A percentile compares a stretch with the other conserved stretches of the same genome.
These are phyloP conservation scores for Apamea epomidion DNA, from an alignment of 2,888 invertebrate genomes.

Conservation along the genomic window DNA sequence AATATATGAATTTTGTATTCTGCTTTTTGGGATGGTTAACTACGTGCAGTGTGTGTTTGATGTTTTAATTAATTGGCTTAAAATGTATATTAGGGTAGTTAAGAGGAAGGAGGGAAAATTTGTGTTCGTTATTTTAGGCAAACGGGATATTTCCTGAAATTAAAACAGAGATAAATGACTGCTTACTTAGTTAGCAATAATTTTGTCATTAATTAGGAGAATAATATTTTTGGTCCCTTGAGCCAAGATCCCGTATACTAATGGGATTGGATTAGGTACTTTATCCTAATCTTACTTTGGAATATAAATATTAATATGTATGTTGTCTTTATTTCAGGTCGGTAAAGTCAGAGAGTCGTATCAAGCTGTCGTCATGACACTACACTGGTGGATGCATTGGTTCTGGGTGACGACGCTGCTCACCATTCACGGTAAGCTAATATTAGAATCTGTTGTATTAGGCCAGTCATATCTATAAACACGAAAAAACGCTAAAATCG, in stretches of 20 bases:
- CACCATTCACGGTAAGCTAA: conserved; percentile 80
- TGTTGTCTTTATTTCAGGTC: conserved; percentile 71
- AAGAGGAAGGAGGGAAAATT: not conserved
- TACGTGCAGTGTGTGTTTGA: not conserved
- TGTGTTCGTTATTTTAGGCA: not conserved
- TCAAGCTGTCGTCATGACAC: conserved; percentile 93
- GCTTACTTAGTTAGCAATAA: not conserved
- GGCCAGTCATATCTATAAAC: too few relatives aligned
- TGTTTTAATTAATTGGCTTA: conserved; percentile 15
- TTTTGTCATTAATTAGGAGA: not conserved
- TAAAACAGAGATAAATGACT: not conserved
- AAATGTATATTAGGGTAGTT: conserved; percentile 3
- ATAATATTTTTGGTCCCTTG: not conserved
- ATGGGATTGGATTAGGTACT: not conserved
- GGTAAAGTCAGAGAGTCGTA: conserved; percentile 61
- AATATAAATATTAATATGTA: not conserved
- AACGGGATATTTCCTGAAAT: not conserved
- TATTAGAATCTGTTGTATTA: not conserved
- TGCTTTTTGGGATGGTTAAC: conserved; percentile 8
- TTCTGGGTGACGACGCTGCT: conserved; percentile 94
- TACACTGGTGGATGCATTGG: conserved; percentile 97
- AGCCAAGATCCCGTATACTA: not conserved
- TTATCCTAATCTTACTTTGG: too few relatives aligned
- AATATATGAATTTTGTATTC: conserved; percentile 10
- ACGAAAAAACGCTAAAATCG: too few relatives aligned